Conservation (phyloP, 1,140 invertebrate genomes). For the Plectus sambesii region DNA sequence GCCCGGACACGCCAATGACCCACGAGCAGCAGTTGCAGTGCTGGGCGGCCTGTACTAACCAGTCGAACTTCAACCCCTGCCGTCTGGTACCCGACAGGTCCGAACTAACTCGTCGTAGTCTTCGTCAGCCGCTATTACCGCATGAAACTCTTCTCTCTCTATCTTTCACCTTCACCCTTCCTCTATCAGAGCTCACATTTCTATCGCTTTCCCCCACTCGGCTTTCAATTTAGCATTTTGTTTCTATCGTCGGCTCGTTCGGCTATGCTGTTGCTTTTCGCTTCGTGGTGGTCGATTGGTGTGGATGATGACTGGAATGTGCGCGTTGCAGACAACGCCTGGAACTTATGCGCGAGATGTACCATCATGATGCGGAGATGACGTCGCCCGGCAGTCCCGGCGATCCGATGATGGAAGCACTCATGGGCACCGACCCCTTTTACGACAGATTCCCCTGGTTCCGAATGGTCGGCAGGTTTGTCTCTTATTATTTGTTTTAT, state of each 20-base stretch:
- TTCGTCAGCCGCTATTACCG: conserved; percentile 48
- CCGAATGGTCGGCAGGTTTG: conserved; percentile 78
- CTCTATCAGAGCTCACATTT: conserved; percentile 15
- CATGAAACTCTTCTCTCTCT: conserved; percentile 22
- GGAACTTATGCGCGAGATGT: conserved; percentile 97
- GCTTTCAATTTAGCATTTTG: conserved; percentile 7
- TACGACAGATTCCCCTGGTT: conserved; percentile 99
- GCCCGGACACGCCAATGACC: conserved; percentile 53
- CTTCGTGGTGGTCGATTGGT: too few species aligned
- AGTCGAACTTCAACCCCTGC: conserved; percentile 64
- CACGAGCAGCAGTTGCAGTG: conserved; percentile 61
- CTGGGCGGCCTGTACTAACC: conserved; percentile 66
- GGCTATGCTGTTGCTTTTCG: too few species aligned
- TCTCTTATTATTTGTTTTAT: conserved; percentile 7
- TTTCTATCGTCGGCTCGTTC: too few species aligned
- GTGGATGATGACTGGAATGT: too few species aligned
- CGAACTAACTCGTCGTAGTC: conserved; percentile 48
- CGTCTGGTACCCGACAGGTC: conserved; percentile 50
- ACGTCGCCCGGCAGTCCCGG: conserved; percentile 49
- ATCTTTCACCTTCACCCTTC: conserved; percentile 19
- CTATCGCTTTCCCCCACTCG: conserved; percentile 10
- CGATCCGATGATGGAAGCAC: conserved; percentile 60
- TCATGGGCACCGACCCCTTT: conserved; percentile 93
- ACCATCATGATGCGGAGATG: conserved; percentile 81
- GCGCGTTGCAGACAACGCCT: conserved; percentile 68